Evolutionary conservation across 2,797 vertebrate genomes (phyloP), one percentile per base, ranked within the genome.

Genomic region (Melanotaenia parkinsoni): DNA sequence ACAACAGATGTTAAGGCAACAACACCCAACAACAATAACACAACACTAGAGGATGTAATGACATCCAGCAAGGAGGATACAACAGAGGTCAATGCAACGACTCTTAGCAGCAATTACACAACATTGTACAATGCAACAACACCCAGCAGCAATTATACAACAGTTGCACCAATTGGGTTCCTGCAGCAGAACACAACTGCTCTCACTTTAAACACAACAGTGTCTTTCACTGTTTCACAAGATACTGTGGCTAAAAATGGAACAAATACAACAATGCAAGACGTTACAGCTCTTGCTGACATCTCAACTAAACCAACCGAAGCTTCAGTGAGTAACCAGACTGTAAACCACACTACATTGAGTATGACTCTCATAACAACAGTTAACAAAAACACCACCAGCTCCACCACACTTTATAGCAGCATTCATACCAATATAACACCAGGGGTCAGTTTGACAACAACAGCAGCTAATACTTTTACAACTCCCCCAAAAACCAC

Each of bases 171-270:
- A 0, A 24, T n/a, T 12, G 37, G 8, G 14, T 16, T 38, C 45
- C 59, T 57, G 58, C 47, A 76, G 59, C 45, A 70, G 12, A 81
- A 35, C 37, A 83, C 62, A 24, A 68, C 77, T 24, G 9, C 43
- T 61, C 43, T 28, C 26, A 1, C n/a, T 12, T 7, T 33, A 22
- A 86, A 78, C 72, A 64, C 60, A 14, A 53, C 66, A 10, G 7
- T n/a, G 5, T 7, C n/a, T 28, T n/a, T 71, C 3, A 43, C 53
- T 56, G 58, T 47, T 3, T 13, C 32, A 28, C 58, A 38, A 35
- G 14, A 5, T 0, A 60, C 24, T 20, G 32, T 26, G 30, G 35
- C 69, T 9, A 37, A 57, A 40, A 22, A 32, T 4, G 45, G n/a
- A 32, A 45, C 20, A 32, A 65, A 66, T 24, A 16, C 60, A 32